Base-by-base conservation (phyloP, 1,140 invertebrate species). In the Zaprionus nigranus region DNA sequence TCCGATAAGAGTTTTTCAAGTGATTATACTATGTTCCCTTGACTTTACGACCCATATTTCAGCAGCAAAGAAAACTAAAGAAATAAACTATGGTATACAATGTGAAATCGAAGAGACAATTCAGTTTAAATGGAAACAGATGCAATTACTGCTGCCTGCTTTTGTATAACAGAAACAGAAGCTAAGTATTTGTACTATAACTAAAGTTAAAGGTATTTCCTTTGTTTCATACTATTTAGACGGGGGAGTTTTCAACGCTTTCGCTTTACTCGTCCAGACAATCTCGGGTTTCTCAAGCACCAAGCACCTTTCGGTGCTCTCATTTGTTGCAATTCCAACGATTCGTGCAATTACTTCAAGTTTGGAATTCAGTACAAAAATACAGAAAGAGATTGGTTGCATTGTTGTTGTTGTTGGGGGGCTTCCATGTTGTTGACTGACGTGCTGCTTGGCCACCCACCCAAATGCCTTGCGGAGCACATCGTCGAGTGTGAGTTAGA, bases 361-460 rank as follows among this genome's bases (percentile, higher is more conserved):
- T 72, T 79, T 64, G 77, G 77, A 67, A 77, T 77, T 60, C 26
- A 70, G 58, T 40, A 61, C 59, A 40, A 56, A 75, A n/a, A 34
- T 51, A 67, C 60, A 66, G 63, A 56, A 76, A 53, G 62, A 59
- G 56, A 49, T 36, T 70, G 59, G 59, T 54, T n/a, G n/a, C n/a
- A n/a, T n/a, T n/a, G n/a, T n/a, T n/a, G n/a, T n/a, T 67, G 60
- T 75, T 43, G 61, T 57, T 49, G 57, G 34, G 78, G 74, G 74
- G 75, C 78, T 80, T 78, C 75, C 56, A 40, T 53, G 22, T 36
- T 34, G 2, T 36, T 34, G 46, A 57, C 66, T 71, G 61, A 66
- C 68, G 36, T 62, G 75, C 70, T 67, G 75, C 70, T 67, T 67
- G 51, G 58, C 59, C 64, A 64, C 54, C 78, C 74, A 77, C 78